Conservation (phyloP, 2,113 vertebrate species). For the Macrotis lagotis region DNA sequence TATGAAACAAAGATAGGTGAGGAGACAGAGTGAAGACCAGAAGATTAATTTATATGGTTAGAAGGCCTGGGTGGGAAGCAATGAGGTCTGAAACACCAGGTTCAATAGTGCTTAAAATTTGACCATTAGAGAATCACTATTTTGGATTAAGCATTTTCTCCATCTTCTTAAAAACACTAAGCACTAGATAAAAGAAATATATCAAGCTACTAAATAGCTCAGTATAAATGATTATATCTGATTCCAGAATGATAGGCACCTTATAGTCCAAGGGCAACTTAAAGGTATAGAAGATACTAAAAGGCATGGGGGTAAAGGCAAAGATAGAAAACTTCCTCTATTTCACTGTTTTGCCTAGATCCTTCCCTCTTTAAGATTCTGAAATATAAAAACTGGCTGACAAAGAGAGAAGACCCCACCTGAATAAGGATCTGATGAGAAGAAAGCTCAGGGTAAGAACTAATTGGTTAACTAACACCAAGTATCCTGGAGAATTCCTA, state of each 20-base stretch:
- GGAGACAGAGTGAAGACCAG: no score
- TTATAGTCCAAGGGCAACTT: no score
- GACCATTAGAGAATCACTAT: not conserved
- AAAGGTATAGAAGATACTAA: not conserved
- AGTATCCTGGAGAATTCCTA: not conserved
- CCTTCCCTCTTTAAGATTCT: not conserved
- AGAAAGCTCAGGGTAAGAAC: not conserved
- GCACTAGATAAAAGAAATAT: no score
- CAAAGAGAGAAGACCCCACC: no score
- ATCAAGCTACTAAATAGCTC: rapidly evolving
- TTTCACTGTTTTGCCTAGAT: not conserved
- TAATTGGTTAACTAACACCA: not conserved
- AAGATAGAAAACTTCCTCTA: not conserved
- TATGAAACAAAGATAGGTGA: no score
- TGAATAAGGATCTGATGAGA: not conserved
- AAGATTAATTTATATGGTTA: no score
- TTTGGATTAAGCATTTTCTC: not conserved
- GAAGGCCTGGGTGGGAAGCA: no score
- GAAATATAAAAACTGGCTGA: no score
- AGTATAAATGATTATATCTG: no score
- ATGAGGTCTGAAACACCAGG: no score
- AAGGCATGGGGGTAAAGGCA: not conserved
- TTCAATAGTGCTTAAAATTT: not conserved
- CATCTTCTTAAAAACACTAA: not conserved
- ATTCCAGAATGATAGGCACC: no score